phyloP scores from a whole-genome alignment of 2,113 vertebrate species.

The Gulo gulo region DNA sequence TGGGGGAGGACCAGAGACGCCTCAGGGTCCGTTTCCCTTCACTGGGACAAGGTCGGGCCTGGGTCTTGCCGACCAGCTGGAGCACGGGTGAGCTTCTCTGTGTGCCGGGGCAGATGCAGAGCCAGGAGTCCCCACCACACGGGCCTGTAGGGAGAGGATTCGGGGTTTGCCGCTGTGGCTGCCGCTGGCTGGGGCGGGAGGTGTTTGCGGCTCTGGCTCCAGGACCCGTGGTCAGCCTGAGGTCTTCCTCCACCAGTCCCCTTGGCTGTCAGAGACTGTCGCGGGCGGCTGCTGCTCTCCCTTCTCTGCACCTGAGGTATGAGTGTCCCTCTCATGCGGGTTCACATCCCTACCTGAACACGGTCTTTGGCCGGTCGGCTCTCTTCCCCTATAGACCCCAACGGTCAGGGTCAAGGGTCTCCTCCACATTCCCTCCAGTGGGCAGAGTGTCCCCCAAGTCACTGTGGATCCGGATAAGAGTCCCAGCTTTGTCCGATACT shows the following conservation, averaged over 20 bases:
- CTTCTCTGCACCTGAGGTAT: background rate
- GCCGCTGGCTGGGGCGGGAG: background rate
- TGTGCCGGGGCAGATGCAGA: background rate
- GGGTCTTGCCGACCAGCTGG: background rate
- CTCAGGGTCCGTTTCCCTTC: background rate
- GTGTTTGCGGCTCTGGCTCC: background rate
- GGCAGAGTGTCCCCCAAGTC: background rate
- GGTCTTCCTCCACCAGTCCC: too few relatives aligned
- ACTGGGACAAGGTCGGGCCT: background rate
- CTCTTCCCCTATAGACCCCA: background rate
- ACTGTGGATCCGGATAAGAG: background rate
- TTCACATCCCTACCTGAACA: background rate
- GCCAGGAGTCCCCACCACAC: background rate
- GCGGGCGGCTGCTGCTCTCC: fast-evolving
- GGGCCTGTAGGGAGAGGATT: background rate
- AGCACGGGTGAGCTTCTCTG: background rate
- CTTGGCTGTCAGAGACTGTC: background rate
- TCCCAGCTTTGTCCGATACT: background rate
- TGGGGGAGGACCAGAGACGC: background rate
- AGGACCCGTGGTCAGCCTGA: background rate
- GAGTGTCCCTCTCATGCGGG: background rate
- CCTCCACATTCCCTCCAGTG: background rate
- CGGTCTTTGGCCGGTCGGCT: background rate
- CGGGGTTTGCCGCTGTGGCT: background rate
- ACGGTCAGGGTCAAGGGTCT: too few relatives aligned